phyloP scores from a whole-genome alignment of 2,113 vertebrate species.

The Orientallactaga bullata region DNA sequence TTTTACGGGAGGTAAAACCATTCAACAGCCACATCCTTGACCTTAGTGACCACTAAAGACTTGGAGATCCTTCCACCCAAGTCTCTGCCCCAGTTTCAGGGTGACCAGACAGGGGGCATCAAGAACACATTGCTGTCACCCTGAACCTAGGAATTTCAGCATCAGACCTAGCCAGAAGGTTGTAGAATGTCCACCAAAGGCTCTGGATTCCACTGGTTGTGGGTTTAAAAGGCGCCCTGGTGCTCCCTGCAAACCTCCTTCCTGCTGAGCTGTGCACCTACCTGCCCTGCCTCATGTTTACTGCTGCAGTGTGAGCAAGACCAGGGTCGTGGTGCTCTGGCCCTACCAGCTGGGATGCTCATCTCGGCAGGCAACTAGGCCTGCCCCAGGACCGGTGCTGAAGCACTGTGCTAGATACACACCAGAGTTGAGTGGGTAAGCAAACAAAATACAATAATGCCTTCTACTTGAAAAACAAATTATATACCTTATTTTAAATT shows the following conservation, averaged over 20 bases:
- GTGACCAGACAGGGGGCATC: background rate
- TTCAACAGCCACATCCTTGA: background rate
- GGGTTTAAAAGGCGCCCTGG: slow-evolving; percentile 15
- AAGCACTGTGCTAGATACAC: background rate
- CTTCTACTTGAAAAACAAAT: background rate
- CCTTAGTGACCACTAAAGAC: background rate
- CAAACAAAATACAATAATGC: background rate
- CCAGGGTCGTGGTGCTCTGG: background rate
- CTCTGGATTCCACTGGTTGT: background rate
- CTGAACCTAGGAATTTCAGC: background rate
- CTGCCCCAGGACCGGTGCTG: background rate
- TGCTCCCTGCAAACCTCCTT: background rate
- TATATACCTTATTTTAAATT: background rate
- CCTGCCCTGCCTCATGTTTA: background rate
- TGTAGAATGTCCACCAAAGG: slow-evolving; percentile 44
- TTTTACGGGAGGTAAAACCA: background rate
- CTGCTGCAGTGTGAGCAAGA: background rate
- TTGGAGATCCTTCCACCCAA: background rate
- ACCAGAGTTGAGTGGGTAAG: background rate
- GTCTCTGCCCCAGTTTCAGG: background rate
- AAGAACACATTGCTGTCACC: background rate
- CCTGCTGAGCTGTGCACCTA: background rate
- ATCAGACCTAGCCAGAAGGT: background rate
- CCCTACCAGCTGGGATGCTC: background rate
- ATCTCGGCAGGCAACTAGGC: background rate